These are phyloP conservation scores for Branchinecta sandiegonensis DNA, from an alignment of 2,888 invertebrate genomes.

Conservation along the genomic window DNA sequence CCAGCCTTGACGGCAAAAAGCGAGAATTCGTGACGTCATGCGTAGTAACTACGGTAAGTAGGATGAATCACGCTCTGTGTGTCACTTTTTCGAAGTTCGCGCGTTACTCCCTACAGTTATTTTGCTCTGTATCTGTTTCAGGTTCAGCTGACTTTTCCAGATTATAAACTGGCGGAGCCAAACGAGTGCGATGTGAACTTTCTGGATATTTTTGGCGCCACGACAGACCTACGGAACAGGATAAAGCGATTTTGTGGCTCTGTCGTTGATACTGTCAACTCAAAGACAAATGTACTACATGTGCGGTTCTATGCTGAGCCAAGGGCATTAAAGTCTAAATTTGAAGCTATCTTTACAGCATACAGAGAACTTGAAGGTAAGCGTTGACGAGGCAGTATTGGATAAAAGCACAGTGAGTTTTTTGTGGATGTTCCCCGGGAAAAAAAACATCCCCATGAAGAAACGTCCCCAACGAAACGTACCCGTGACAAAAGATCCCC, in stretches of 20 bases:
- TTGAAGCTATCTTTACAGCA: constrained; percentile 58
- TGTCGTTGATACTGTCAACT: constrained; percentile 58
- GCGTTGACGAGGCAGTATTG: constrained; percentile 24
- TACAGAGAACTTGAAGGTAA: constrained; percentile 40
- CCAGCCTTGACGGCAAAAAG: too few species aligned
- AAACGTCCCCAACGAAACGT: too few species aligned
- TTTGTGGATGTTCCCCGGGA: too few species aligned
- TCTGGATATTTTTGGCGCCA: constrained; percentile 52
- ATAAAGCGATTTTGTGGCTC: constrained; percentile 68
- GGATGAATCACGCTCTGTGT: too few species aligned
- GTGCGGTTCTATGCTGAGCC: constrained; percentile 55
- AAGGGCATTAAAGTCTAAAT: constrained; percentile 46
- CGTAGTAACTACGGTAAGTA: too few species aligned
- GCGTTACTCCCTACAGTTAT: too few species aligned
- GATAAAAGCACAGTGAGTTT: too few species aligned
- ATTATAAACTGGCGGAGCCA: constrained; percentile 50
- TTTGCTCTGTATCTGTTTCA: constrained; percentile 33
- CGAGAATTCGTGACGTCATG: too few species aligned
- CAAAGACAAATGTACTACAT: constrained; percentile 52
- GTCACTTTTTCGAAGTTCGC: too few species aligned
- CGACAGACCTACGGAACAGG: constrained; percentile 44
- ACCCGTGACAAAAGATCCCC: too few species aligned
- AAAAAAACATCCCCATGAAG: too few species aligned
- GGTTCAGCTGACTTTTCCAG: constrained; percentile 52
- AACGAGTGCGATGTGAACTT: constrained; percentile 65